Conservation (phyloP, 2,888 invertebrate species). For the Ferdinandea cuprea region DNA sequence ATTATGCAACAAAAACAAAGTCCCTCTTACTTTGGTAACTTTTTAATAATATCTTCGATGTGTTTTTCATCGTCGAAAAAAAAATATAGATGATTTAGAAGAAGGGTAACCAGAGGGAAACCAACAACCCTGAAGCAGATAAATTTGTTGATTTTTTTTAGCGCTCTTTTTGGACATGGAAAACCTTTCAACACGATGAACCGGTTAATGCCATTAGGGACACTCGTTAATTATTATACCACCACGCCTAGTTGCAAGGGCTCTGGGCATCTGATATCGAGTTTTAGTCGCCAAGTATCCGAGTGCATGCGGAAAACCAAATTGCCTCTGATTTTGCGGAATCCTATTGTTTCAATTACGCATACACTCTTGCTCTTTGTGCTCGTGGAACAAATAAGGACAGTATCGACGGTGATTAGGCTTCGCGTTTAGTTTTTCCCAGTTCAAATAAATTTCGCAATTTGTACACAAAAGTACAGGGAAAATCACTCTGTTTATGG, state of each 20-base stretch:
- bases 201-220: slow-evolving; percentile 34
- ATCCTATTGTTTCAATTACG: slow-evolving; percentile 32
- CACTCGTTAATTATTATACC: slow-evolving; percentile 66
- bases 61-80: neutral
- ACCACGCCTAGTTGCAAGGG: slow-evolving; percentile 41
- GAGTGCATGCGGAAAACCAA: slow-evolving; percentile 43
- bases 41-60: slow-evolving; percentile 39
- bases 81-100: neutral
- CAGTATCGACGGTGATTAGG: neutral
- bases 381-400: neutral
- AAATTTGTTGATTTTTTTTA: slow-evolving; percentile 47
- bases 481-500: slow-evolving; percentile 48
- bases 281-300: slow-evolving; percentile 19
- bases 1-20: slow-evolving; percentile 15
- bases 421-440: slow-evolving; percentile 20
- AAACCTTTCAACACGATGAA: slow-evolving; percentile 54
- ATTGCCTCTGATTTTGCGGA: slow-evolving; percentile 21
- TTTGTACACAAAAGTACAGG: slow-evolving; percentile 35
- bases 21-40: slow-evolving; percentile 23
- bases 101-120: neutral
- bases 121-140: slow-evolving; percentile 9
- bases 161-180: slow-evolving; percentile 50
- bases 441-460: slow-evolving; percentile 48
- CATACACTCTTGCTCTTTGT: neutral
- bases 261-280: slow-evolving; percentile 19